Base-by-base conservation (phyloP, 2,113 vertebrate species). In the Probosciger aterrimus region DNA sequence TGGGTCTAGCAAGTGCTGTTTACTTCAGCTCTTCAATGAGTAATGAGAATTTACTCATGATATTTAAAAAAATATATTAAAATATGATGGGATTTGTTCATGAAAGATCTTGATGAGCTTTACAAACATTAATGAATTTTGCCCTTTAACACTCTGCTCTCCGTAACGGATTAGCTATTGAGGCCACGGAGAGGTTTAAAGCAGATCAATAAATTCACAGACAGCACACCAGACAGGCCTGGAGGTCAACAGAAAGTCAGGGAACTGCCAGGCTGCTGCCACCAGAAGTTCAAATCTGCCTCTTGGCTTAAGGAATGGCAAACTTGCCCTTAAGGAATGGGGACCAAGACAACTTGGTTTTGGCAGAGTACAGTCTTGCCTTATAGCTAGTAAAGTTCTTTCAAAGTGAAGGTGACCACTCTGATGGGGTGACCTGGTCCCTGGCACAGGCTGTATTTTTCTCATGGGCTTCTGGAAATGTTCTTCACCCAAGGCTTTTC, bases 31-130 rank as follows among this genome's bases (percentile, higher is more conserved):
- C 55, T 57, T 92, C 78, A 91, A 75, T 77, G 75, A 83, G 37
- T 93, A 92, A 92, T 91, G 85, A 91, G 91, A 96, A 91, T 55
- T 84, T 89, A 55, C 50, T 63, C 0, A 0, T 92, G 83, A 90
- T 83, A 94, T 94, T 97, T 90, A 64, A 96, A 96, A 96, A 95
- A 86, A 90, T 57, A 53, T 88, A 94, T 95, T 90, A 88, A 95
- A 95, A 84, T 43, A 82, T 78, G 88, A 92, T 86, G 86, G 59
- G 93, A 93, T 96, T 95, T 96, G 80, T 86, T 96, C 90, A 85
- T 57, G 91, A 84, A 95, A 89, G 81, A 95, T 92, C 77, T 92
- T 95, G 95, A 97, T 87, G 67, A 96, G 93, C 91, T 95, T 93
- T 94, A 82, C 83, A 96, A 89, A 85, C 59, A 1, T 69, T 94